These are phyloP conservation scores for Eurosta solidaginis DNA, from an alignment of 1,140 invertebrate genomes.

Conservation along the genomic window DNA sequence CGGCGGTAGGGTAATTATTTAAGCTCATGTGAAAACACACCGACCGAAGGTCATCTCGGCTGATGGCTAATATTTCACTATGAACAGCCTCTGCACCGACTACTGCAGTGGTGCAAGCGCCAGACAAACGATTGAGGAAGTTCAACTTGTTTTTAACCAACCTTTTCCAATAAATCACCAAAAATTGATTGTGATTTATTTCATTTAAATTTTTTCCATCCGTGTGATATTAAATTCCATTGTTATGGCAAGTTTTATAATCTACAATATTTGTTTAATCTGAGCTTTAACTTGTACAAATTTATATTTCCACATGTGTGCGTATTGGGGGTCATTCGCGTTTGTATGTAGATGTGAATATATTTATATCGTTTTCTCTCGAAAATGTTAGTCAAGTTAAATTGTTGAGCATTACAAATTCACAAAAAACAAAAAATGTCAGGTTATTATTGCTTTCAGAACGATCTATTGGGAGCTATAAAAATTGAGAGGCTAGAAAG, in stretches of 20 bases:
- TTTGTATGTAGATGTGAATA: too few species aligned
- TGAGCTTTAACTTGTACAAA: background rate
- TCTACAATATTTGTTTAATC: background rate
- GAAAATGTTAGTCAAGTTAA: background rate
- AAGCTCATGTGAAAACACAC: background rate
- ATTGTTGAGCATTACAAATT: background rate
- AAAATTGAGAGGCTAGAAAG: too few species aligned
- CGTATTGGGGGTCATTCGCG: too few species aligned
- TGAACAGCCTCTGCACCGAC: background rate
- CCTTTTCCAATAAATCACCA: background rate
- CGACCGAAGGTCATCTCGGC: background rate
- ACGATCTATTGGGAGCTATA: too few species aligned
- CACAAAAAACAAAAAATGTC: background rate
- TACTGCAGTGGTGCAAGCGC: background rate
- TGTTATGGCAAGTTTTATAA: background rate
- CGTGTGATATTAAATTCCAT: too few species aligned
- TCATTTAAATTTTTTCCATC: too few species aligned
- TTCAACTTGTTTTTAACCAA: constrained; percentile 6
- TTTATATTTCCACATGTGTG: too few species aligned
- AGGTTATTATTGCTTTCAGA: too few species aligned
- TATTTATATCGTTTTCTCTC: background rate
- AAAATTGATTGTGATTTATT: too few species aligned
- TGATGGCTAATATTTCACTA: background rate
- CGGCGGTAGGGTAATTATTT: too few species aligned
- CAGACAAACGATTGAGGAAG: background rate